Evolutionary conservation across 2,797 vertebrate genomes (phyloP), one percentile per base, ranked within the genome.

Genomic region (Lophius americanus): DNA sequence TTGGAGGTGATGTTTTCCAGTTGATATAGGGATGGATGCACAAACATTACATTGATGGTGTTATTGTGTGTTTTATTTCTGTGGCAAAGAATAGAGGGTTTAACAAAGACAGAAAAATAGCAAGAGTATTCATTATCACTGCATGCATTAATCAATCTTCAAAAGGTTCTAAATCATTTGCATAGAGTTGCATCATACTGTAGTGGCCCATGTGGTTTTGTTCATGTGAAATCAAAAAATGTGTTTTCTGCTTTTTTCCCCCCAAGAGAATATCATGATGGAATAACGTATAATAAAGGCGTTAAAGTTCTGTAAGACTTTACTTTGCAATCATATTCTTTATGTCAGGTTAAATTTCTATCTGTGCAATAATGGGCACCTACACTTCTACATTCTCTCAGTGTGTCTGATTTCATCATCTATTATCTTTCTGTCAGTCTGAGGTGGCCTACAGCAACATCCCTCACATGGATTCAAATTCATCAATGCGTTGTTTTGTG

Each of bases 401-500:
- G 12, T 53, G 39, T 54, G 48, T 54, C 38, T 6, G 11, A 48
- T 61, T 65, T 64, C 33, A 47, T 67, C 48, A 42, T 56, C 52
- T 58, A 10, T 56, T 2, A 42, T 53, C 7, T 9, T 72, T 60
- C 38, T 37, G 39, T 12, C 33, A 11, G 35, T 53, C 44, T 49
- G 23, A 61, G 46, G 2, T 33, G 36, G 5, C 75, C 83, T 72
- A 86, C 70, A 84, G 13, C 56, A 51, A 37, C 41, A 32, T 10
- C 59, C 60, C 89, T 96, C 94, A 99, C 98, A 99, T 97, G 84
- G 97, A 98, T 85, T 99, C 98, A 71, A 99, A 99, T 76, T 99
- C 97, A 44, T 99, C 97, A 0, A 99, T 98, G 62, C 98, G 96
- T 75, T 99, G 98, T 86, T 99, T 99, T 85, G 97, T 99, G 89